phyloP scores from a whole-genome alignment of 2,113 vertebrate species.

The Cavia porcellus region DNA sequence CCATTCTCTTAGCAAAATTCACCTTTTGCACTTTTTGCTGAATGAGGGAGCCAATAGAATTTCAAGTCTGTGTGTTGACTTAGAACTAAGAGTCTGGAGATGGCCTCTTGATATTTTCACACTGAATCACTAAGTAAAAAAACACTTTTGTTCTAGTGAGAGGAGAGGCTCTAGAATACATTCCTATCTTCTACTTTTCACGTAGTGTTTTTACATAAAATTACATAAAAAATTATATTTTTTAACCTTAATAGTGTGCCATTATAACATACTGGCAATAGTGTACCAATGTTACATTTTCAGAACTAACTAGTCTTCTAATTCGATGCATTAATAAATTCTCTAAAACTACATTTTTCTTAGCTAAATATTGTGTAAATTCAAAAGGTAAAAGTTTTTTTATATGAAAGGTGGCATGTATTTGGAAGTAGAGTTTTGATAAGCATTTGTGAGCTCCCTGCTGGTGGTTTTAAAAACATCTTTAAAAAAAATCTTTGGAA shows the following conservation, averaged over 20 bases:
- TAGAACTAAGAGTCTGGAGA: slow-evolving; percentile 53
- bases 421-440: slow-evolving; percentile 7
- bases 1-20: slow-evolving; percentile 16
- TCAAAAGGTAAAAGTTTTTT: slow-evolving; percentile 64
- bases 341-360: slow-evolving; percentile 55
- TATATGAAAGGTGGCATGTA: slow-evolving; percentile 5
- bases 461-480: slow-evolving; percentile 23
- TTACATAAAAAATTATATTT: slow-evolving; percentile 40
- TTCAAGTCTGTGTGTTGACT: slow-evolving; percentile 54
- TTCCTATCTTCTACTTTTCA: neutral
- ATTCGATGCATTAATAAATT: slow-evolving; percentile 68
- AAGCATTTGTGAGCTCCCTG: slow-evolving; percentile 35
- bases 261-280: slow-evolving; percentile 69
- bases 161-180: slow-evolving; percentile 19
- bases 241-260: slow-evolving; percentile 62
- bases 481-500: neutral
- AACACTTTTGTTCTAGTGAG: slow-evolving; percentile 52
- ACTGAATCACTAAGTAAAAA: neutral
- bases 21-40: neutral
- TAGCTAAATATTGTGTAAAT: slow-evolving; percentile 61
- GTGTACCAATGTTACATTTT: slow-evolving; percentile 55
- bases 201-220: slow-evolving; percentile 70
- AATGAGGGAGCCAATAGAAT: slow-evolving; percentile 39
- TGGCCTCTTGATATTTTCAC: slow-evolving; percentile 31
- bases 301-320: slow-evolving; percentile 39